These are phyloP conservation scores for Odocoileus hemionus DNA, from an alignment of 2,113 vertebrate genomes.

Conservation along the genomic window DNA sequence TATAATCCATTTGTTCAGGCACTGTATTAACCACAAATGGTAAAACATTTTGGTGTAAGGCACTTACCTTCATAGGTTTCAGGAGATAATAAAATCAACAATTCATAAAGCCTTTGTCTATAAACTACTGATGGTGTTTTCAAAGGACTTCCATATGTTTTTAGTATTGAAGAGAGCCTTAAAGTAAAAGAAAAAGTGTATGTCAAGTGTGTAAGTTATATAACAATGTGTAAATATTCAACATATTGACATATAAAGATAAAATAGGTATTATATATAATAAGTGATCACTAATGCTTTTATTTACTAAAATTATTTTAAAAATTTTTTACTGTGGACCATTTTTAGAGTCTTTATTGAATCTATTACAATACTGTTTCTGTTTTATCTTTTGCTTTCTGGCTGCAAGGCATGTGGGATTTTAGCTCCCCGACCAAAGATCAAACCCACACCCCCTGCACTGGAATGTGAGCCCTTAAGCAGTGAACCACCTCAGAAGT, in stretches of 20 bases:
- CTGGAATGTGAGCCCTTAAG: neutral
- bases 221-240: neutral
- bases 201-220: constrained; percentile 17
- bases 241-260: neutral
- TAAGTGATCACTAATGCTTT: neutral
- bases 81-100: constrained; percentile 89
- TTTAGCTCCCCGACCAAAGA: neutral
- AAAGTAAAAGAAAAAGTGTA: constrained; percentile 65
- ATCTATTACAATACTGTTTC: neutral
- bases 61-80: constrained; percentile 89
- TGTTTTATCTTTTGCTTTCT: neutral
- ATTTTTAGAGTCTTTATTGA: neutral
- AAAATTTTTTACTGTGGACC: neutral
- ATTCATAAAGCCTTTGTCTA: constrained; percentile 91
- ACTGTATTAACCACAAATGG: neutral
- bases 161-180: constrained; percentile 88
- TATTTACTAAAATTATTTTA: neutral
- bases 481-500: neutral
- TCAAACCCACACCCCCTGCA: neutral
- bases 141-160: constrained; percentile 86
- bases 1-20: neutral
- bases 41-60: constrained; percentile 38
- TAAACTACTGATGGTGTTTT: constrained; percentile 84
- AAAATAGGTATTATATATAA: neutral
- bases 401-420: neutral